A percentile compares a stretch with the other conserved stretches of the same genome.
Evolutionary conservation across 2,797 vertebrate genomes (phyloP).

Genomic region (Argentina silus): DNA sequence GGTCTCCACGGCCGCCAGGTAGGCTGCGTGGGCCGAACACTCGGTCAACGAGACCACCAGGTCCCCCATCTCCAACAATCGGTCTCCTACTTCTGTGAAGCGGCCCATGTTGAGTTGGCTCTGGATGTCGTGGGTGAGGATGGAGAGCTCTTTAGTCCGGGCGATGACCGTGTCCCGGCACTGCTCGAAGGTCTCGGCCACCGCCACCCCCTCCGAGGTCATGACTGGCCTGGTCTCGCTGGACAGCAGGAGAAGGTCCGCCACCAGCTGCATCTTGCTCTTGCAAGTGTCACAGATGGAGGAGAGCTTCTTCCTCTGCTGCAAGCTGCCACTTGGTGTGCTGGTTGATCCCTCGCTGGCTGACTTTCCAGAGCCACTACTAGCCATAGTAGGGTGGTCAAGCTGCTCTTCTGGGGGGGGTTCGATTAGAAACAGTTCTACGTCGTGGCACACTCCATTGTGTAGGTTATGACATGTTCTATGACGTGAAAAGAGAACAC

Average conservation of each 20-base stretch:
- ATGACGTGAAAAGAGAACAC: constrained; percentile 40
- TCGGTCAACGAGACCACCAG: constrained; percentile 94
- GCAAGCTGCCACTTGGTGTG: constrained; percentile 76
- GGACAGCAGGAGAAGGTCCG: constrained; percentile 94
- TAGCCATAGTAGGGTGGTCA: constrained; percentile 88
- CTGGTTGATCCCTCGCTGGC: constrained; percentile 83
- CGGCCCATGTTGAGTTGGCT: constrained; percentile 99
- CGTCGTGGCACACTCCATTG: constrained; percentile 58
- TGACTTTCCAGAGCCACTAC: constrained; percentile 91
- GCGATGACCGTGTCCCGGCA: constrained; percentile 97
- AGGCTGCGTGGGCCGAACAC: constrained; percentile 94
- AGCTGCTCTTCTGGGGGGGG: constrained; percentile 54
- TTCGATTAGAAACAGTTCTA: constrained; percentile 54
- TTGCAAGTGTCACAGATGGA: constrained; percentile 93
- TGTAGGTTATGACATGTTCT: constrained; percentile 66
- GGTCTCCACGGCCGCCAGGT: constrained; percentile 91
- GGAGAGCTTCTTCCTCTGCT: constrained; percentile 91
- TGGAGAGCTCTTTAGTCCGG: constrained; percentile 96
- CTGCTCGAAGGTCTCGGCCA: constrained; percentile 94
- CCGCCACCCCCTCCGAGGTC: constrained; percentile 83
- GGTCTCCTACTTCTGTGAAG: constrained; percentile 91
- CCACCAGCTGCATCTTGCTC: constrained; percentile 98
- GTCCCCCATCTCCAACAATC: constrained; percentile 91
- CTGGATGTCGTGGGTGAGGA: constrained; percentile 96
- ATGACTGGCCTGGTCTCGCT: constrained; percentile 95